Evolutionary conservation across 2,888 invertebrate species (phyloP).

Genomic region (Mimachlamys varia): DNA sequence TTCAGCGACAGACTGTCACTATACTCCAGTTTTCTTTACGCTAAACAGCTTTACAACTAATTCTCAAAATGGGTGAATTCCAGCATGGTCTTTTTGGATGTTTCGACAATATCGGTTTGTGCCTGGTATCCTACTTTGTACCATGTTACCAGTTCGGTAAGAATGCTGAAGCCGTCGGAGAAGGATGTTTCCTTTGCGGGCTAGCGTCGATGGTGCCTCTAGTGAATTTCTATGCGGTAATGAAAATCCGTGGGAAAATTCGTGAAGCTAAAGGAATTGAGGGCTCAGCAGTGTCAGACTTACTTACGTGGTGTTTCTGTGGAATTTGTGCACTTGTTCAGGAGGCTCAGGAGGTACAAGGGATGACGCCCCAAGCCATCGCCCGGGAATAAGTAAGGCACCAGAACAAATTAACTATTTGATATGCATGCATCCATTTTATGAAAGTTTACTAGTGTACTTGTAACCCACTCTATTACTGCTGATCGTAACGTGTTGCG

Average conservation of each 20-base stretch:
- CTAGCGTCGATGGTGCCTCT: conserved; percentile 71
- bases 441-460: conserved; percentile 27
- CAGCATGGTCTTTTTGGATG: conserved; percentile 78
- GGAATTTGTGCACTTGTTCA: conserved; percentile 74
- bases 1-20: neutral
- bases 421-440: conserved; percentile 36
- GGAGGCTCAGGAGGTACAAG: conserved; percentile 73
- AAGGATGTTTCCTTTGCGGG: conserved; percentile 76
- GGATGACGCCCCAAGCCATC: conserved; percentile 62
- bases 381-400: conserved; percentile 57
- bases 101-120: conserved; percentile 77
- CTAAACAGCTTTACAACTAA: neutral
- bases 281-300: conserved; percentile 71
- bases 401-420: neutral
- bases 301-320: conserved; percentile 73
- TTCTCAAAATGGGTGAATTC: conserved; percentile 57
- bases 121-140: conserved; percentile 75
- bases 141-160: conserved; percentile 79
- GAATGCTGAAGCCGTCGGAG: conserved; percentile 77
- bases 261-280: conserved; percentile 74
- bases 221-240: conserved; percentile 67
- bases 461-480: neutral
- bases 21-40: neutral
- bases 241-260: conserved; percentile 72
- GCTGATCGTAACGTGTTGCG: neutral